Percentiles rank a stretch among this genome's conserved stretches.
Evolutionary conservation across 92 coral and sea anemone species (phyloP).

Genomic region (Diadumene lineata): DNA sequence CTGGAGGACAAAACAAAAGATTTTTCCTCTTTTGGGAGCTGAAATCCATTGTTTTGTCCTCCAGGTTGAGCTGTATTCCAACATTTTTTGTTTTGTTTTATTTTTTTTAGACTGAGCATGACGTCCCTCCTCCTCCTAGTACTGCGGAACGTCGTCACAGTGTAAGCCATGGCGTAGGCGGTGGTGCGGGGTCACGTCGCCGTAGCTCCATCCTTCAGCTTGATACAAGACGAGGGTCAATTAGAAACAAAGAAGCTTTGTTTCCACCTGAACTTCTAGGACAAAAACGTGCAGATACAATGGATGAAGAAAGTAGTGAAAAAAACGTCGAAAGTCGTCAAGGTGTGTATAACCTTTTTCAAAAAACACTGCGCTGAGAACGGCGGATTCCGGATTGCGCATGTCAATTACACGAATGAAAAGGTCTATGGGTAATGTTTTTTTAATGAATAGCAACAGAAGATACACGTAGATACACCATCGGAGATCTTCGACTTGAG

Average conservation of each 20-base stretch:
- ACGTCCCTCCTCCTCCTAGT: not conserved
- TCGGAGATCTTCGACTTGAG: no score
- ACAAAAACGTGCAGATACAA: slow-evolving; percentile 9
- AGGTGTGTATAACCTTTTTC: not conserved
- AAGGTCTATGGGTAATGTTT: no score
- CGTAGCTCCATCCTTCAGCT: slow-evolving; percentile 48
- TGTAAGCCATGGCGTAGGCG: not conserved
- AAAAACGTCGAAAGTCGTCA: not conserved
- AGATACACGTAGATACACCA: no score
- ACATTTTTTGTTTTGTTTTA: no score
- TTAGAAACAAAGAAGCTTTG: slow-evolving; percentile 29
- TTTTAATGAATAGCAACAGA: no score
- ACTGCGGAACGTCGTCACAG: slow-evolving; percentile 32
- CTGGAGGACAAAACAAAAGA: no score
- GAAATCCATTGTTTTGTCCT: no score
- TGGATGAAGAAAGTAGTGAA: slow-evolving; percentile 9
- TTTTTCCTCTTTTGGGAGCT: no score
- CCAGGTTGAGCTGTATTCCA: no score
- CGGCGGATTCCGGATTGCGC: no score
- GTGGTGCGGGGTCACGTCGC: slow-evolving; percentile 26
- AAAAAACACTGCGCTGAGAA: not conserved
- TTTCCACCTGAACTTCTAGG: slow-evolving; percentile 5
- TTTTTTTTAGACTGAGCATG: slow-evolving; percentile 2
- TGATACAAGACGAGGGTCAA: slow-evolving; percentile 44
- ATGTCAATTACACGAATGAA: no score